Percentiles rank a stretch among this genome's conserved stretches.
phyloP scores from a whole-genome alignment of 2,888 invertebrate genomes.

The Yponomeuta evonymella region DNA sequence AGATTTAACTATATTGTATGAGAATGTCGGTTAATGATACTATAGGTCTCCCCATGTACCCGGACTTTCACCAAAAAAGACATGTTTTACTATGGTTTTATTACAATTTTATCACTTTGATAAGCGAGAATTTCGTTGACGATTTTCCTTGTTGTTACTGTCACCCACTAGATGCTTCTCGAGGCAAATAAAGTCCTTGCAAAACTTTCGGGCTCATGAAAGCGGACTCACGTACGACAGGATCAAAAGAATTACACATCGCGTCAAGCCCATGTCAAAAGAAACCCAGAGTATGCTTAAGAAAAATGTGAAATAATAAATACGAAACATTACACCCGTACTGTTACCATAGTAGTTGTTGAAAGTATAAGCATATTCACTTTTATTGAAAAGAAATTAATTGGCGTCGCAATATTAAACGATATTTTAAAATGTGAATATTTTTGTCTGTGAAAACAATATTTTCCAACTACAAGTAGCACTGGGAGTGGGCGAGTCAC shows the following conservation, averaged over 20 bases:
- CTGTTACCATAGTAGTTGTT: too few relatives aligned
- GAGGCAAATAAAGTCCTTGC: constrained; percentile 52
- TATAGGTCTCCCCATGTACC: not conserved
- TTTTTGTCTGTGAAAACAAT: not conserved
- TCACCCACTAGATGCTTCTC: constrained; percentile 57
- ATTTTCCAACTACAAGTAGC: not conserved
- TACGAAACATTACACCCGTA: too few relatives aligned
- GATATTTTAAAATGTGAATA: not conserved
- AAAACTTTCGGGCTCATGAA: constrained; percentile 50
- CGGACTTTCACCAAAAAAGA: not conserved
- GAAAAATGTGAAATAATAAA: not conserved
- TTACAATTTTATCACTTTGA: constrained; percentile 9
- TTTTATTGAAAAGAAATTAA: too few relatives aligned
- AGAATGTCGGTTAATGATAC: not conserved
- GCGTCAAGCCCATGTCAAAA: constrained; percentile 1
- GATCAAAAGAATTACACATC: constrained; percentile 18
- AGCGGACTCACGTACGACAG: constrained; percentile 52
- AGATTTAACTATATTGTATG: not conserved
- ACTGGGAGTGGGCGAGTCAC: not conserved
- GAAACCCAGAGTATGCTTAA: not conserved
- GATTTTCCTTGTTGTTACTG: constrained; percentile 52
- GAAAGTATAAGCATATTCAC: too few relatives aligned
- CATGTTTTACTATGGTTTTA: not conserved
- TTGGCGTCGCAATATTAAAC: not conserved
- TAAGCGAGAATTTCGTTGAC: constrained; percentile 13